phyloP scores from a whole-genome alignment of 2,113 vertebrate genomes.

The Pseudolaguvia tuberculata region DNA sequence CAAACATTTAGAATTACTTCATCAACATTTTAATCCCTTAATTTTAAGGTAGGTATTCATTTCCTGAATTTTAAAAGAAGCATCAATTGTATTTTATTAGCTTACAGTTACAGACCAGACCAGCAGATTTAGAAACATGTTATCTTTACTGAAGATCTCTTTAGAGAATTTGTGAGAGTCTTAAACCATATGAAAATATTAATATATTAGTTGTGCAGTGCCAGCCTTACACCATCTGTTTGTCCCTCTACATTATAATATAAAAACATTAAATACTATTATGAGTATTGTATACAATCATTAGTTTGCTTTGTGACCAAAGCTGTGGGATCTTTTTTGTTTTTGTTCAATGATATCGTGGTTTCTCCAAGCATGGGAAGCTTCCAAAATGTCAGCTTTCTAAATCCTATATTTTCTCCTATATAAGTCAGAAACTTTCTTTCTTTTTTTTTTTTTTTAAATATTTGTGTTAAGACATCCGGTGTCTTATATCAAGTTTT shows the following conservation, averaged over 20 bases:
- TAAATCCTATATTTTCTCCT: background rate
- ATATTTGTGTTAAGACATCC: too few species aligned
- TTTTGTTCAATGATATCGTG: background rate
- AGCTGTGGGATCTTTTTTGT: background rate
- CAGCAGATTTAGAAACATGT: too few species aligned
- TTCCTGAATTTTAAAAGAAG: too few species aligned
- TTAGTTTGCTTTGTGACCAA: background rate
- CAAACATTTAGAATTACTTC: background rate
- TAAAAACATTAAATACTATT: background rate
- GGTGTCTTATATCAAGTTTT: too few species aligned
- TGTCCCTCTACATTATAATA: background rate
- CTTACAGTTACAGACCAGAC: too few species aligned
- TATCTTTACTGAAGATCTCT: too few species aligned
- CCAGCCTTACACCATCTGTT: background rate
- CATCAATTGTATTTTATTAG: too few species aligned
- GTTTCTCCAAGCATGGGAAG: background rate
- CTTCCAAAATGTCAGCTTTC: background rate
- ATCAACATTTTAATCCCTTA: background rate
- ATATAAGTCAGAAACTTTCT: background rate
- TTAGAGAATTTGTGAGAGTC: background rate
- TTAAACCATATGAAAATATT: constrained; percentile 4
- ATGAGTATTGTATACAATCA: background rate
- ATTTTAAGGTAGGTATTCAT: background rate
- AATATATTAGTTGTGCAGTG: background rate
- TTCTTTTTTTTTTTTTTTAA: too few species aligned